Evolutionary conservation across 37 sponge, comb jelly and placozoan species (phyloP).

Genomic region (Halichondria panicea): DNA sequence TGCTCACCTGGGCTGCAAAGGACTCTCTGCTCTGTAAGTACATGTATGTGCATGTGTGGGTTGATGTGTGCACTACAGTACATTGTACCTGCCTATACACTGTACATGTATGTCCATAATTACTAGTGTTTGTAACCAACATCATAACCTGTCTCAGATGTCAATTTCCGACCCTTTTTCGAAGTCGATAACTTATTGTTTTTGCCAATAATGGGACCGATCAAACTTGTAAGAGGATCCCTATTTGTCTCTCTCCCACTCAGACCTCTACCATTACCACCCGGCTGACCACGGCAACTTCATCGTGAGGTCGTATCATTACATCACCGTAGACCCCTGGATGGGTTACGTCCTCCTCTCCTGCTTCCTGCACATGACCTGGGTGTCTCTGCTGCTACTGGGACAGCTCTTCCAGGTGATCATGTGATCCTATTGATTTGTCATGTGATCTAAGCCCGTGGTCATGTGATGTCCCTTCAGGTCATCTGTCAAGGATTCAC

Average conservation of each 20-base stretch:
- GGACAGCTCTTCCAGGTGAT: conserved; percentile 84
- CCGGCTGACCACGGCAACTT: conserved; percentile 47
- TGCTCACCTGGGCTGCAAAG: conserved; percentile 65
- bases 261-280: conserved; percentile 51
- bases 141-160: too few species aligned
- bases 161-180: too few species aligned
- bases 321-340: conserved; percentile 74
- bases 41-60: too few species aligned
- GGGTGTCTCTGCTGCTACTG: conserved; percentile 84
- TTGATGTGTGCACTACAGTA: too few species aligned
- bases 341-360: conserved; percentile 60
- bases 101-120: too few species aligned
- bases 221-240: not conserved
- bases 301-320: conserved; percentile 32
- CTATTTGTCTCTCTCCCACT: conserved; percentile 7
- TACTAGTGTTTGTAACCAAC: too few species aligned
- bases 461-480: conserved; percentile 19
- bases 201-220: too few species aligned
- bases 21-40: conserved; percentile 33
- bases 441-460: not conserved
- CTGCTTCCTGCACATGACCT: conserved; percentile 69
- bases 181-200: too few species aligned
- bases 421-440: not conserved
- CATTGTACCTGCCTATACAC: too few species aligned
- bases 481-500: conserved; percentile 68